Conservation (phyloP, 92 coral and sea anemone species). For the Parazoanthus darwini region DNA sequence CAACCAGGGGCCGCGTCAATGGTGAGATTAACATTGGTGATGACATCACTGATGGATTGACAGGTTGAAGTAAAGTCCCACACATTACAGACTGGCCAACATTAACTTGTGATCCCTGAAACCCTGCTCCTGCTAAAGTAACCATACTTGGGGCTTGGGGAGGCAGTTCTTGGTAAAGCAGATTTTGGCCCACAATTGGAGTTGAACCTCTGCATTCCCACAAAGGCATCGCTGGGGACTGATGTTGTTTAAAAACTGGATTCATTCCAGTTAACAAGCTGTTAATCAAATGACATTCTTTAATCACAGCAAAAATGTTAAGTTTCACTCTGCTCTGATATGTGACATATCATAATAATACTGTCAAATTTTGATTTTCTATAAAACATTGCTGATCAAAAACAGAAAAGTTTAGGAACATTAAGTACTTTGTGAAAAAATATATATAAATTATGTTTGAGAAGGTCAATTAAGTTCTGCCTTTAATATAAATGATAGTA, state of each 20-base stretch:
- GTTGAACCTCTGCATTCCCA: background rate
- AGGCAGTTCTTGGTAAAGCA: background rate
- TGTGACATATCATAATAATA: no score
- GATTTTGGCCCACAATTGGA: background rate
- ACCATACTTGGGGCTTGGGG: background rate
- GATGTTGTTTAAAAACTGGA: background rate
- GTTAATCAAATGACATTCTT: background rate
- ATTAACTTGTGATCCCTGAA: background rate
- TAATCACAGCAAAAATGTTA: background rate
- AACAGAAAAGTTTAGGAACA: no score
- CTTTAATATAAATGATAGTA: no score
- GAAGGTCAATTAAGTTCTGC: no score
- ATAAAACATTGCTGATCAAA: no score
- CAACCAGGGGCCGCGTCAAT: conserved; percentile 8
- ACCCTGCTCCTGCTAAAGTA: background rate
- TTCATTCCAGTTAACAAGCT: background rate
- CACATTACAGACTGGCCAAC: conserved; percentile 2
- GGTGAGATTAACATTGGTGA: conserved; percentile 32
- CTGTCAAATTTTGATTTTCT: no score
- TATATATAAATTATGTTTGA: no score
- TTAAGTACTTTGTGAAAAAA: no score
- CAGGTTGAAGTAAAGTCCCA: conserved; percentile 3
- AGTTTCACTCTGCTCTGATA: background rate
- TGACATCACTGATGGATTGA: background rate
- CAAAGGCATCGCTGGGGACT: background rate